Base-by-base conservation (phyloP, 1,140 invertebrate genomes). In the Antheraea mylitta region DNA sequence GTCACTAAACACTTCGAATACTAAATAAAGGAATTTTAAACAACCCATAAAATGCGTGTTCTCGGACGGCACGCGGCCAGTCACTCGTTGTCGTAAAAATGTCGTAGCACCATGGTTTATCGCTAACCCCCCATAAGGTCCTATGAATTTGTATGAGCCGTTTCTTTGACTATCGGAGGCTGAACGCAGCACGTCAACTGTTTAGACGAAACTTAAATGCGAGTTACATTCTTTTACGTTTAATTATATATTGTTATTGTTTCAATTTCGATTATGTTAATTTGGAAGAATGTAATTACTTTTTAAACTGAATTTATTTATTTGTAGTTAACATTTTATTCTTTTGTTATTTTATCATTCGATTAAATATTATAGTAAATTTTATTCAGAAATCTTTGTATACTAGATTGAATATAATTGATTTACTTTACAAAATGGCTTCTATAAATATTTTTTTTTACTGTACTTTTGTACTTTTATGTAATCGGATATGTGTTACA, bases 1-100 rank as follows among this genome's bases (percentile, higher is more conserved):
- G 18, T 38, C 48, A 73, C 67, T 81, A 75, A 76, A 79, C 74
- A 69, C 73, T 72, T 73, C 70, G 71, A 77, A 68, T 74, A 36
- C 45, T 66, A 75, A 81, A 68, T 63, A 67, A 58, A 70, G 65
- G 76, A 80, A 80, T 77, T 77, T 83, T 82, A 76, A 85, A 80
- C 72, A 74, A 63, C 63, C 71, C 72, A 80, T 84, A 81, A 84
- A 84, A 73, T 64, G 69, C 42, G 72, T 66, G 66, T 64, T 61
- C 69, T 70, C 66, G 60, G 60, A 64, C 59, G 71, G 69, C 60
- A 69, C 67, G 74, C 67, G 64, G 70, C 67, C 68, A 68, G 65
- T 73, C 68, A 69, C 38, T 69, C 53, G 37, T 62, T 71, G 66
- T 80, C 82, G 78, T 85, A 85, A 85, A 85, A 79, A 76, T 70